Percentiles rank a stretch among this genome's conserved stretches.
Conservation (phyloP, 2,113 vertebrate genomes). For the Nothoprocta pentlandii region DNA sequence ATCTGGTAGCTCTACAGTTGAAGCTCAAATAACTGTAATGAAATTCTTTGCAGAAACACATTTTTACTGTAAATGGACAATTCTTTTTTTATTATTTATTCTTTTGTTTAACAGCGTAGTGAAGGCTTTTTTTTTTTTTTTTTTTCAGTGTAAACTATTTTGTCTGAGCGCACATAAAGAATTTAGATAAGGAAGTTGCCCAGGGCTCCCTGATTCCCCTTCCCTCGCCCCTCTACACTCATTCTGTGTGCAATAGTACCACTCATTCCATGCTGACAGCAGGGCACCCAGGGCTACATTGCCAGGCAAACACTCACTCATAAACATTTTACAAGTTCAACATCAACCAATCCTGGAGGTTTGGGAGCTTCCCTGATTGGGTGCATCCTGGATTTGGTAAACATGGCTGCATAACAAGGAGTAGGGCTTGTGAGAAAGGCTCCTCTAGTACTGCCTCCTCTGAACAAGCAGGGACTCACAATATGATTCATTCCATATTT, state of each 20-base stretch:
- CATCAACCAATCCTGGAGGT: constrained; percentile 39
- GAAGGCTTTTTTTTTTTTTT: not conserved
- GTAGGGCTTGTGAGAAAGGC: constrained; percentile 25
- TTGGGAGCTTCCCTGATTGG: constrained; percentile 46
- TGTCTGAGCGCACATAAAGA: not conserved
- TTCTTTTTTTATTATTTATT: not conserved
- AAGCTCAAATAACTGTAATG: not conserved
- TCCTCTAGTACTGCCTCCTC: not conserved
- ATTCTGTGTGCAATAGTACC: constrained; percentile 12
- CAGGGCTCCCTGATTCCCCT: not conserved
- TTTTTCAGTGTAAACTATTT: not conserved
- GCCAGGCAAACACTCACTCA: constrained; percentile 68
- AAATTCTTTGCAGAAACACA: not conserved
- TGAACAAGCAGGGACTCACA: not conserved
- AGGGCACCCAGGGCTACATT: constrained; percentile 63
- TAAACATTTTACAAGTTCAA: constrained; percentile 75
- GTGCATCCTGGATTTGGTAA: constrained; percentile 47
- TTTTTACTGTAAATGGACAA: not conserved
- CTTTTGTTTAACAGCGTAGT: not conserved
- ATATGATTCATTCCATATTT: constrained; percentile 24
- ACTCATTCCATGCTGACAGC: constrained; percentile 47
- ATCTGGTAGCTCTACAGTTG: not conserved
- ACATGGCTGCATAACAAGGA: constrained; percentile 64
- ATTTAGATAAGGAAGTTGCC: not conserved
- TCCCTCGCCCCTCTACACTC: not conserved